Conservation (phyloP, 2,888 invertebrate species). For the Diogma glabrata region DNA sequence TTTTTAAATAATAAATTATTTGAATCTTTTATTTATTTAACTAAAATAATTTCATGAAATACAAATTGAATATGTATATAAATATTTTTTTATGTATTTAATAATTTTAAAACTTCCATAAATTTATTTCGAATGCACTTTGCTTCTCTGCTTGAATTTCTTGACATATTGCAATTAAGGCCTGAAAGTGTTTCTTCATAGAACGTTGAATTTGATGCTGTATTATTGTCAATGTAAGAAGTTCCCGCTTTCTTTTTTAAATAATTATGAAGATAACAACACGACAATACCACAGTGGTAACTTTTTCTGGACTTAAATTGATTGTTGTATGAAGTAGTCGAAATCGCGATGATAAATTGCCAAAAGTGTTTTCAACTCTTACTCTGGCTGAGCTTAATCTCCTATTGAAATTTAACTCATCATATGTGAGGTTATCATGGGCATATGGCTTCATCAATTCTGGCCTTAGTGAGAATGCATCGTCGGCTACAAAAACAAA, state of each 20-base stretch:
- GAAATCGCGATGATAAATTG: background rate
- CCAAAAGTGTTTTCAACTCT: background rate
- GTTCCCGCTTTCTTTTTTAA: background rate
- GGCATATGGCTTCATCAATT: background rate
- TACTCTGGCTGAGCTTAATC: constrained; percentile 4
- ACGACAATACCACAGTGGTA: background rate
- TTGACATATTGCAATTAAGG: constrained; percentile 5
- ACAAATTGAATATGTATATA: background rate
- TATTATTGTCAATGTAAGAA: background rate
- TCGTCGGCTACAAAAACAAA: background rate
- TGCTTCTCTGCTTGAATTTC: background rate
- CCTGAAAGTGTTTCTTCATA: background rate
- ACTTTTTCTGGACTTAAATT: background rate
- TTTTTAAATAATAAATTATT: background rate
- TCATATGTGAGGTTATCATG: background rate
- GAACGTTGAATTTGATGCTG: constrained; percentile 4
- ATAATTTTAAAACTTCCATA: background rate
- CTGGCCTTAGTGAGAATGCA: constrained; percentile 1
- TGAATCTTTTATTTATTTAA: background rate
- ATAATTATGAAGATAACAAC: constrained; percentile 1
- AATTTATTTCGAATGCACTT: background rate
- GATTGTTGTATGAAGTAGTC: constrained; percentile 1
- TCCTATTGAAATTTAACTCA: background rate
- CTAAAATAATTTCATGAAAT: constrained; percentile 3
- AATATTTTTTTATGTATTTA: background rate